Evolutionary conservation across 2,888 invertebrate species (phyloP).

Genomic region (Zygaena filipendulae): DNA sequence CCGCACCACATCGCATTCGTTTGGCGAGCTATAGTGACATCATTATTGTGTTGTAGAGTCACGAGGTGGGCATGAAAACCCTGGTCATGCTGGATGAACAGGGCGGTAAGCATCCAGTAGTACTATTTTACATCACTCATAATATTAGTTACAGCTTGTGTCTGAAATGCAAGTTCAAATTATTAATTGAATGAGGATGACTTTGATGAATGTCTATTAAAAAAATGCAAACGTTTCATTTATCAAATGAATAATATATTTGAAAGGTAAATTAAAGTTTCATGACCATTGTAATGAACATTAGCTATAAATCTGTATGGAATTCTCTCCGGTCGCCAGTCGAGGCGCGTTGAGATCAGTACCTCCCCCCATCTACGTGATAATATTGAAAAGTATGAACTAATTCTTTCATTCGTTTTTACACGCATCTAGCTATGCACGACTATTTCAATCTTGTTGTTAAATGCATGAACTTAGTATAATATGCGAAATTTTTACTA

Average conservation of each 20-base stretch:
- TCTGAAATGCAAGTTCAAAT: conserved; percentile 61
- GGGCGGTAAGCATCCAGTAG: conserved; percentile 94
- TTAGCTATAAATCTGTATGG: conserved; percentile 39
- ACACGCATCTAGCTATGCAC: conserved; percentile 69
- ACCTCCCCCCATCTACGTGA: no score
- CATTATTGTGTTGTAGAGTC: conserved; percentile 90
- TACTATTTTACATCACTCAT: conserved; percentile 62
- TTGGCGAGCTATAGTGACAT: conserved; percentile 69
- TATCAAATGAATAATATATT: conserved; percentile 49
- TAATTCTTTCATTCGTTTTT: conserved; percentile 56
- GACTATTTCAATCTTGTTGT: conserved; percentile 61
- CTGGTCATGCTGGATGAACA: conserved; percentile 99
- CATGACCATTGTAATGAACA: conserved; percentile 48
- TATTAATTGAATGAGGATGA: conserved; percentile 52
- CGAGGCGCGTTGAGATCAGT: no score
- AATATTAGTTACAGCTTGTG: conserved; percentile 59
- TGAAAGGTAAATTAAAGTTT: conserved; percentile 52
- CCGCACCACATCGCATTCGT: conserved; percentile 47
- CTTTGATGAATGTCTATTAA: conserved; percentile 42
- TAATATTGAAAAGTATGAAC: no score
- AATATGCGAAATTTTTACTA: conserved; percentile 32
- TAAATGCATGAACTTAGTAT: conserved; percentile 58
- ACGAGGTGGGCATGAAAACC: conserved; percentile 99
- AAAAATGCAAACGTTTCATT: conserved; percentile 53
- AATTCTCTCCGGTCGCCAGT: conserved; percentile 32